Evolutionary conservation across 2,113 vertebrate species (phyloP).

Genomic region (Himantopus leucocephalus): DNA sequence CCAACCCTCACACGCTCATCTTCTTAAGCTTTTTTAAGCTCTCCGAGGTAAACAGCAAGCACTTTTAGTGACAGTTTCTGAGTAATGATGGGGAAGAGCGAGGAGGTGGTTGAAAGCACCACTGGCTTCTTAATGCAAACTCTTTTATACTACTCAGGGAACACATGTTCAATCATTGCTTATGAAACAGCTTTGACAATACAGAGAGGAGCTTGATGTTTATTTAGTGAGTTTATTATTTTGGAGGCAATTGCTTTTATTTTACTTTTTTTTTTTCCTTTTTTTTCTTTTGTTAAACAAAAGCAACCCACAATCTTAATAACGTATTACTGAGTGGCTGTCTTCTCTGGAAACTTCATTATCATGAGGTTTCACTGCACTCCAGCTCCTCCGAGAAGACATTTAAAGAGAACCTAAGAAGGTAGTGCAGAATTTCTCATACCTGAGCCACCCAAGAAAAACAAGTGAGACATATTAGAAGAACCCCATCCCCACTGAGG

Average conservation of each 20-base stretch:
- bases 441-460: slow-evolving; percentile 25
- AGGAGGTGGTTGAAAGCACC: neutral
- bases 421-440: neutral
- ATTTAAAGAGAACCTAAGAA: slow-evolving; percentile 5
- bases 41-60: slow-evolving; percentile 7
- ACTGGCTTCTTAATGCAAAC: slow-evolving; percentile 1
- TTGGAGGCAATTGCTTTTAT: slow-evolving; percentile 7
- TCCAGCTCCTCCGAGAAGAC: slow-evolving; percentile 4
- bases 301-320: slow-evolving; percentile 21
- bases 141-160: neutral
- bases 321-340: neutral
- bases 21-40: slow-evolving; percentile 10
- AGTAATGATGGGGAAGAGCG: neutral
- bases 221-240: neutral
- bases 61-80: slow-evolving; percentile 1
- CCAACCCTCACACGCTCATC: neutral
- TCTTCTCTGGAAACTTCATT: slow-evolving; percentile 28
- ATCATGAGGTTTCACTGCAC: neutral
- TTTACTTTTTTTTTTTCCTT: neutral
- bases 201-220: neutral
- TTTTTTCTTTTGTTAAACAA: neutral
- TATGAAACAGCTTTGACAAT: neutral
- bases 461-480: neutral
- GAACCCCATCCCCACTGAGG: neutral
- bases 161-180: neutral